These are phyloP conservation scores for Melolontha melolontha DNA, from an alignment of 2,888 invertebrate species.

Conservation along the genomic window DNA sequence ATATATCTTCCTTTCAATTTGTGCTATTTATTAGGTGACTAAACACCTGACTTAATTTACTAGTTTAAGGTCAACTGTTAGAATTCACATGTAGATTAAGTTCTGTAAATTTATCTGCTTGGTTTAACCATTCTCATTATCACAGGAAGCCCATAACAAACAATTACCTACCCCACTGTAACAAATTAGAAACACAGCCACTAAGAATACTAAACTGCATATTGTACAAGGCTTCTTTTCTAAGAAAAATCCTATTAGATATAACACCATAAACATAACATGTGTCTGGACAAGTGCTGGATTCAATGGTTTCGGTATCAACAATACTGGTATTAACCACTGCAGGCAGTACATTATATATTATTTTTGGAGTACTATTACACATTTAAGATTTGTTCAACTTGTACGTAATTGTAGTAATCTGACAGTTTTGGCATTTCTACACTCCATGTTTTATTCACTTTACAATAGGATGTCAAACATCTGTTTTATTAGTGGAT, in stretches of 20 bases:
- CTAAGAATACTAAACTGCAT: constrained; percentile 94
- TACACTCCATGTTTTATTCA: constrained; percentile 18
- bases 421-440: constrained; percentile 21
- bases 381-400: constrained; percentile 37
- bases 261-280: constrained; percentile 97
- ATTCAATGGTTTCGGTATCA: constrained; percentile 98
- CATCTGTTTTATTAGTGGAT: too few species aligned
- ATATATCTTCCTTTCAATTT: constrained; percentile 17
- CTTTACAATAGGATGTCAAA: not conserved
- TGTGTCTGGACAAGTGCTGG: constrained; percentile 96
- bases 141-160: constrained; percentile 89
- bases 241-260: constrained; percentile 95
- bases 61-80: constrained; percentile 33
- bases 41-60: constrained; percentile 18
- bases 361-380: constrained; percentile 14
- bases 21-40: constrained; percentile 28
- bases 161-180: constrained; percentile 97
- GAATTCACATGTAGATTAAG: constrained; percentile 31
- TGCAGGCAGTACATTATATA: constrained; percentile 92
- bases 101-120: constrained; percentile 9
- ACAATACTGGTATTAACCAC: constrained; percentile 95
- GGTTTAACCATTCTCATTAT: constrained; percentile 67
- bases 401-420: constrained; percentile 29
- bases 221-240: constrained; percentile 98
- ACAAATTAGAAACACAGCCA: constrained; percentile 93